Evolutionary conservation across 2,888 invertebrate genomes (phyloP), one percentile per base, ranked within the genome.

Genomic region (Erebia epiphron): DNA sequence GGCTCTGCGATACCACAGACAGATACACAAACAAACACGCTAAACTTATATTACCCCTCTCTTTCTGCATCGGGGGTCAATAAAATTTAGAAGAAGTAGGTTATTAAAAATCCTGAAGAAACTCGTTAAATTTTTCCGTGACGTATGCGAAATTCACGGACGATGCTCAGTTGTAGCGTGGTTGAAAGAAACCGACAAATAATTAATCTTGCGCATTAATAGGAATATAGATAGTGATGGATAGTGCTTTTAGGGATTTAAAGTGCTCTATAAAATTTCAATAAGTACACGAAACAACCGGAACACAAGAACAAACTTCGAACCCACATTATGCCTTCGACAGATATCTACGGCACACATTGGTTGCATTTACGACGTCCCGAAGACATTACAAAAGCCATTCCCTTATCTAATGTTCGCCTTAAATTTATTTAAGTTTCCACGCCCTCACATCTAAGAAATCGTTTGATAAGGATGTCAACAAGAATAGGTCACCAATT

Each of bases 371-470:
- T 90, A 91, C 91, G 91, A 85, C 90, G 86, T 89, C 90, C 91
- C 90, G 87, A 92, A 92, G 85, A 92, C 92, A 92, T 92, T 93
- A 92, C 90, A 90, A 90, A 91, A 88, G 89, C 92, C 87, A 91
- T 93, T 92, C 86, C 88, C 87, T 91, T 92, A 92, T 92, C 92
- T 92, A 90, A 92, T 90, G 92, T 88, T 85, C 88, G 83, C 83
- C 79, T 87, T 87, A 86, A 91, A 92, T 92, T 91, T 92, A 93
- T 92, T 92, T 91, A 91, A 91, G 89, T 87, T 90, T 90, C 87
- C 90, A 91, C 90, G 90, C 90, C 90, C 87, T 84, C 85, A 83
- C 88, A 89, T 90, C 91, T 88, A 83, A 86, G 85, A 85, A 89
- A 90, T 88, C 88, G 87, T 84, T 86, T 86, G 87, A 91, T 91